phyloP scores from a whole-genome alignment of 2,888 invertebrate species.

The Lasioglossum morio region DNA sequence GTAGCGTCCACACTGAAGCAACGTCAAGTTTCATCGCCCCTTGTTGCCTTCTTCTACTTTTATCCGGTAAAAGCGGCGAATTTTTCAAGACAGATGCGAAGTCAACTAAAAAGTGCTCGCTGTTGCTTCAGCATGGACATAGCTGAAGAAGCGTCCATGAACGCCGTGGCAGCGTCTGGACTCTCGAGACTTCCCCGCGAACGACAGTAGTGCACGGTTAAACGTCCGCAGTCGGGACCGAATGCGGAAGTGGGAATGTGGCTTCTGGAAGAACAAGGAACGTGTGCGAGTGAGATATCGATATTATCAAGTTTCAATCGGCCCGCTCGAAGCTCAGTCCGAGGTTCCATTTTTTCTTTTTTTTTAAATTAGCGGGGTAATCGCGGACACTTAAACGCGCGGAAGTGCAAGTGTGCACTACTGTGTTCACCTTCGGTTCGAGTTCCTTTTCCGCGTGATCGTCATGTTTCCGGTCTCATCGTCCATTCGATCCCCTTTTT shows the following conservation, averaged over 20 bases:
- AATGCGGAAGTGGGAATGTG: not conserved
- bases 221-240: not conserved
- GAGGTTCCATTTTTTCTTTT: not conserved
- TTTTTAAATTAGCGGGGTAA: too few species aligned
- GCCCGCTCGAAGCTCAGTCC: not conserved
- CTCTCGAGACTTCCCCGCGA: slow-evolving; percentile 1
- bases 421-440: not conserved
- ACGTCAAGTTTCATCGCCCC: not conserved
- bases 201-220: not conserved
- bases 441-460: slow-evolving; percentile 4
- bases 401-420: not conserved
- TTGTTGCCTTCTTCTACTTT: not conserved
- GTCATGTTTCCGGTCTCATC: slow-evolving; percentile 42
- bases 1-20: not conserved
- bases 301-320: not conserved
- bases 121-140: not conserved
- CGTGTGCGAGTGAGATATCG: not conserved
- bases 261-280: not conserved
- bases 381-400: not conserved
- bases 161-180: not conserved
- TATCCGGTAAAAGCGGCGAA: not conserved
- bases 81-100: not conserved
- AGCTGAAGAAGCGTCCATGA: not conserved
- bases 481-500: slow-evolving; percentile 35
- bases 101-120: not conserved